Base-by-base conservation (phyloP, 2,888 invertebrate genomes). In the Deroplatys truncata region DNA sequence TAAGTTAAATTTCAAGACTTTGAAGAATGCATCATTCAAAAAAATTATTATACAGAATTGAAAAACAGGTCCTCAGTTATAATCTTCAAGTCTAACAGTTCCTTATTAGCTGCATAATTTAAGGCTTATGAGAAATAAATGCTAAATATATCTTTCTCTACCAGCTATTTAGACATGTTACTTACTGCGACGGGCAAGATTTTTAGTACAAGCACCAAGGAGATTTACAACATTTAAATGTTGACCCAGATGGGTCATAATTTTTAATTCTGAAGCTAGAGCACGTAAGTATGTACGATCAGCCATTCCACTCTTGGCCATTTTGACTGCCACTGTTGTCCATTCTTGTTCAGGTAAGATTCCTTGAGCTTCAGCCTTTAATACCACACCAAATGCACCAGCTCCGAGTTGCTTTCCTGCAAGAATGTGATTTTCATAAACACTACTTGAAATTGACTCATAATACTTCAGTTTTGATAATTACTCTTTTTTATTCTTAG, bases 171-270 rank as follows among this genome's bases (percentile, higher is more conserved):
- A 4, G 20, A 1, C 4, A 20, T 25, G 2, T 20, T 72, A 72
- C 56, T 72, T 72, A 72, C 56, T 72, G 56, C 56, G 56, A 72
- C 56, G 56, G 0, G 95, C 96, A 90, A 98, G 97, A 93, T 98
- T 97, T 93, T 97, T 97, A 0, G 99, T 99, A 91, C 98, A 98
- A 28, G 99, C 99, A 85, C 99, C 99, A 28, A 99, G 95, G 86
- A 99, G 94, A 94, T 99, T 99, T 1, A 99, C 98, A 84, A 99
- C 98, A 93, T 99, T 99, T 86, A 99, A 94, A 93, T 99, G 98
- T 92, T 97, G 97, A 0, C 99, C 99, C 91, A 99, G 95, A 93
- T 99, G 98, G 9, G 98, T 97, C 97, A 99, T 97, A 90, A 99
- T 98, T 94, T 99, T 99, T 29, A 99, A 94, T 93, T 99, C 99